A percentile compares a stretch with the other conserved stretches of the same genome.
phyloP scores from a whole-genome alignment of 2,797 vertebrate genomes.

The Novumbra hubbsi region DNA sequence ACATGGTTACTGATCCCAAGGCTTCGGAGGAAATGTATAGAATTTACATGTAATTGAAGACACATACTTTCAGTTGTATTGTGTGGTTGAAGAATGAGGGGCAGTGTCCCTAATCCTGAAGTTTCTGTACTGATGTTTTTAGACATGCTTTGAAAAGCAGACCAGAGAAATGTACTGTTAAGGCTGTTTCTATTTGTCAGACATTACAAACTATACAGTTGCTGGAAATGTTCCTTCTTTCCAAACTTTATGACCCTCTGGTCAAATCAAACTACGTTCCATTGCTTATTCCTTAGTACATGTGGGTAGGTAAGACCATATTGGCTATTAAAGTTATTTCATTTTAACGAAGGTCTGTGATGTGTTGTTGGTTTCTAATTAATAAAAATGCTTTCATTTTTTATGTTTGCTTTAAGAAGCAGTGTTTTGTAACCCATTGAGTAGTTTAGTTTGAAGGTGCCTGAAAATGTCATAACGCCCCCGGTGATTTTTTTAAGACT shows the following conservation, averaged over 20 bases:
- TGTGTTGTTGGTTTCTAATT: slow-evolving; percentile 61
- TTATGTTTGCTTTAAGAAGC: slow-evolving; percentile 59
- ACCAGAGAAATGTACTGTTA: background rate
- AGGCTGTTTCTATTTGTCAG: background rate
- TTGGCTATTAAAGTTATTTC: slow-evolving; percentile 61
- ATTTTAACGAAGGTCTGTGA: slow-evolving; percentile 52
- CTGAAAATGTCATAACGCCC: slow-evolving; percentile 67
- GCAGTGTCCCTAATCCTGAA: slow-evolving; percentile 62
- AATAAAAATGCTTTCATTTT: too few species aligned
- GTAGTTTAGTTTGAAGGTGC: slow-evolving; percentile 62
- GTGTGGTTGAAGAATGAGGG: slow-evolving; percentile 69
- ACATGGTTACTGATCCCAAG: slow-evolving; percentile 67
- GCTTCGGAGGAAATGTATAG: slow-evolving; percentile 69
- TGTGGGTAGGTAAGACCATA: slow-evolving; percentile 12
- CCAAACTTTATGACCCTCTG: background rate
- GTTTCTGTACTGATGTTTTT: slow-evolving; percentile 13
- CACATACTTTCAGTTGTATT: slow-evolving; percentile 69
- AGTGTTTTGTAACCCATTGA: slow-evolving; percentile 56
- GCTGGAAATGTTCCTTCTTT: background rate
- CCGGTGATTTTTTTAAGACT: slow-evolving; percentile 57
- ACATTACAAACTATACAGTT: background rate
- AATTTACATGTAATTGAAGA: slow-evolving; percentile 76
- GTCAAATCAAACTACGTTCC: slow-evolving; percentile 13
- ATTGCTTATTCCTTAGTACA: background rate
- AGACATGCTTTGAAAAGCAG: slow-evolving; percentile 3